Percentiles rank a stretch among this genome's conserved stretches.
Evolutionary conservation across 2,113 vertebrate species (phyloP).

Genomic region (Cinclus mexicanus): DNA sequence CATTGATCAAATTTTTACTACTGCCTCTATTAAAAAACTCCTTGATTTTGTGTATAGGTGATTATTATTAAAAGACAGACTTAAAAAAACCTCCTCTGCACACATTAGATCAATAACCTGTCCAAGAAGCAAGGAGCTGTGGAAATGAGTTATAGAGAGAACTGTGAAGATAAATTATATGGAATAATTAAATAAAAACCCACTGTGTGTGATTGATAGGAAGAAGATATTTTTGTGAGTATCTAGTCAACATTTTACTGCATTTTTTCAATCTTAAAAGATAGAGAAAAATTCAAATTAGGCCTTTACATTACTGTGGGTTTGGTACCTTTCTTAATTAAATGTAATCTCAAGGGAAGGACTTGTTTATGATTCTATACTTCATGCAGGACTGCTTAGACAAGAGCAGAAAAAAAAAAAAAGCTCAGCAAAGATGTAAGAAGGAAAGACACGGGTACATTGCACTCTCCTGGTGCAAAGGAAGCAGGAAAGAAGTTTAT

Average conservation of each 20-base stretch:
- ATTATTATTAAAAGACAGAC: slow-evolving; percentile 41
- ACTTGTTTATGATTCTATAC: neutral
- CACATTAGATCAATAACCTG: slow-evolving; percentile 52
- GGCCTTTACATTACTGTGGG: neutral
- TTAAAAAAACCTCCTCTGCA: slow-evolving; percentile 7
- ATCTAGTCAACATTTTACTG: neutral
- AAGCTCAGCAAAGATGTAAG: neutral
- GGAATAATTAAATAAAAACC: slow-evolving; percentile 49
- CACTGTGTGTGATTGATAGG: neutral
- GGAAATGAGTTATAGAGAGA: slow-evolving; percentile 51
- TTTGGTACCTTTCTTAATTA: slow-evolving; percentile 24
- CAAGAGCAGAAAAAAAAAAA: neutral
- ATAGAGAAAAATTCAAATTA: neutral
- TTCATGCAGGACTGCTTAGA: neutral
- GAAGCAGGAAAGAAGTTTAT: neutral
- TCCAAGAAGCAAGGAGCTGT: slow-evolving; percentile 46
- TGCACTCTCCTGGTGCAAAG: neutral
- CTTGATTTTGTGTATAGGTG: slow-evolving; percentile 21
- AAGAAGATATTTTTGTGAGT: neutral
- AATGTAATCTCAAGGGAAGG: neutral
- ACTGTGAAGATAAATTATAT: slow-evolving; percentile 42
- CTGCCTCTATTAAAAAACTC: neutral
- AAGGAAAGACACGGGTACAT: neutral
- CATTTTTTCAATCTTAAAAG: neutral
- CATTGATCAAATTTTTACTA: slow-evolving; percentile 29